Conservation (phyloP, 2,113 vertebrate species). For the Mustela nigripes region DNA sequence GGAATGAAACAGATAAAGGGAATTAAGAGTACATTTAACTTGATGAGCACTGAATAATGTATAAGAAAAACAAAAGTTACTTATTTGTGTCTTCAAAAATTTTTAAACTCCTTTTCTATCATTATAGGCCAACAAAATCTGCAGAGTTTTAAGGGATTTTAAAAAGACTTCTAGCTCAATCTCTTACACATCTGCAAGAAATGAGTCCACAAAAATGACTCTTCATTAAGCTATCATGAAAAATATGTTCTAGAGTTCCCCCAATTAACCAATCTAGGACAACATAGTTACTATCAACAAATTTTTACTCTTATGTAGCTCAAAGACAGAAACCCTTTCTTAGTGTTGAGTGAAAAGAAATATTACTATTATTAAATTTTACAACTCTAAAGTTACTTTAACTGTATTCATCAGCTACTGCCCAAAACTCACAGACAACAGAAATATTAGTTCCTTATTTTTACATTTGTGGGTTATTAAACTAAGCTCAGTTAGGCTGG, state of each 20-base stretch:
- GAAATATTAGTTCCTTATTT: not conserved
- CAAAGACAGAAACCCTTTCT: not conserved
- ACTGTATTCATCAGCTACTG: not conserved
- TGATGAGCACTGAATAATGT: not conserved
- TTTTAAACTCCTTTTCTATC: slow-evolving; percentile 20
- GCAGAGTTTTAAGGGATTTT: slow-evolving; percentile 32
- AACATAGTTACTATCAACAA: not conserved
- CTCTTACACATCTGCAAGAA: slow-evolving; percentile 40
- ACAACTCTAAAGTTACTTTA: not conserved
- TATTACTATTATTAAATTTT: slow-evolving; percentile 6
- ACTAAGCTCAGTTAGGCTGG: not conserved
- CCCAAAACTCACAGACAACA: not conserved
- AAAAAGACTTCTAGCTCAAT: slow-evolving; percentile 11
- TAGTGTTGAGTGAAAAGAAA: not conserved
- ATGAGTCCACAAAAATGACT: slow-evolving; percentile 51
- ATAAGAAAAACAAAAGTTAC: not conserved
- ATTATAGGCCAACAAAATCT: slow-evolving; percentile 35
- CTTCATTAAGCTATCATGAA: not conserved
- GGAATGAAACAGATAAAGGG: not conserved
- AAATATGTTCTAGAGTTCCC: not conserved
- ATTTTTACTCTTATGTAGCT: not conserved
- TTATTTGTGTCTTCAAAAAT: slow-evolving; percentile 49
- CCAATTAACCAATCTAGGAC: slow-evolving; percentile 15
- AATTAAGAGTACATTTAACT: not conserved
- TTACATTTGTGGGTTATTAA: not conserved